Evolutionary conservation across 1,140 invertebrate species (phyloP).

Genomic region (fruit fly (Drosophila melanogaster)): DNA sequence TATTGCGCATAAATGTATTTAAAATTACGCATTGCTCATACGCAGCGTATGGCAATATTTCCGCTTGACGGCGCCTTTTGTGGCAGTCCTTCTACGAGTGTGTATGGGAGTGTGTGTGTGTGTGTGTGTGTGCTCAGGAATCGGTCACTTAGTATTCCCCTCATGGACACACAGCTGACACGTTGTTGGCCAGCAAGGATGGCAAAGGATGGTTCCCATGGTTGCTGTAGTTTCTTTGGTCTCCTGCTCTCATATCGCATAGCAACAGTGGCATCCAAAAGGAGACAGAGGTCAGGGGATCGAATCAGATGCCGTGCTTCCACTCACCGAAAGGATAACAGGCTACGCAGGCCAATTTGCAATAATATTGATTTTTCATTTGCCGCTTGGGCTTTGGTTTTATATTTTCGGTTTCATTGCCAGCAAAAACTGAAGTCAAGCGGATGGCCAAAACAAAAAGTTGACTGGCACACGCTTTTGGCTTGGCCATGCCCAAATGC

Average conservation of each 20-base stretch:
- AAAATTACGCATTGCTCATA: conserved; percentile 82
- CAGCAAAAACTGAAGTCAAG: conserved; percentile 62
- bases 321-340: conserved; percentile 6
- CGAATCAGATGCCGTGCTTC: conserved; percentile 29
- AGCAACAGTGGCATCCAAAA: conserved; percentile 26
- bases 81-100: conserved; percentile 2
- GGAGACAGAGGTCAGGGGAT: neutral
- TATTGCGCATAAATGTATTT: conserved; percentile 79
- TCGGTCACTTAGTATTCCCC: conserved; percentile 66
- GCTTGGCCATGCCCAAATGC: conserved; percentile 48
- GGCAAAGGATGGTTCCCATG: conserved; percentile 17
- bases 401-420: conserved; percentile 70
- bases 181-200: conserved; percentile 43
- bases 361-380: conserved; percentile 81
- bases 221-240: neutral
- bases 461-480: conserved; percentile 66
- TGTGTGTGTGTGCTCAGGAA: conserved; percentile 19
- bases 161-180: conserved; percentile 55
- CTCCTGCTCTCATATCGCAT: conserved; percentile 11
- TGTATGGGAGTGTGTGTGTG: neutral
- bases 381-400: conserved; percentile 40
- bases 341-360: conserved; percentile 71
- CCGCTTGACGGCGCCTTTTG: conserved; percentile 64
- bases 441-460: conserved; percentile 64
- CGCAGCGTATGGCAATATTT: conserved; percentile 80